Evolutionary conservation across 2,113 vertebrate genomes (phyloP), one percentile per base, ranked within the genome.

Genomic region (Sclerurus mexicanus): DNA sequence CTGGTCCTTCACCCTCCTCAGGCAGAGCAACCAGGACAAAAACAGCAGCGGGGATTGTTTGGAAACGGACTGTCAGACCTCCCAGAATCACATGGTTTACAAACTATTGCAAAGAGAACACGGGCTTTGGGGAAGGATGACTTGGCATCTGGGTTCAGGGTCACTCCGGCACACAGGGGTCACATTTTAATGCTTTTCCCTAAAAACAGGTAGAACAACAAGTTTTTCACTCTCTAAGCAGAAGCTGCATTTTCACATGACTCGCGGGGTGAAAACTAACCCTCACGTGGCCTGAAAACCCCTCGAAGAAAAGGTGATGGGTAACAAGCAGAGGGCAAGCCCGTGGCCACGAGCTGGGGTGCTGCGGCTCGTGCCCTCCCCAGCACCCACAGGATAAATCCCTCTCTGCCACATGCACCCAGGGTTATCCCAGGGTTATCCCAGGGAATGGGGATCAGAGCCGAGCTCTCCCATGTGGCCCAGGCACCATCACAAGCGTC

Each of bases 41-140:
- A 66, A 25, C 2, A 1, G 7, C 2, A 1, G 11, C 21, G 6
- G 11, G 39, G 13, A 6, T 25, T 4, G 0, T 22, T 77, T 39
- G 25, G 42, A 68, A 73, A 52, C 0, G 1, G n/a, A 7, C 39
- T 67, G 9, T 11, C n/a, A 19, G 68, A 8, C 8, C 3, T 5
- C 31, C 21, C 13, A 21, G 9, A 42, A 59, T 12, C 59, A 44
- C 15, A 12, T 0, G 1, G 28, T 44, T 52, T 23, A 37, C 28
- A 12, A 50, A 12, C 47, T 17, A 6, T 2, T 8, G 21, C 28
- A 58, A 63, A 30, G 11, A 46, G 15, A 30, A 14, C 2, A 37
- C 60, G 11, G 27, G 35, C 5, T 76, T 20, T n/a, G 7, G 58
- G 64, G 50, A 23, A 52, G 1, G 7, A 8, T 20, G 20, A 25